Percentiles rank a stretch among this genome's conserved stretches.
phyloP scores from a whole-genome alignment of 2,888 invertebrate species.

The Eupelmus urozonus region DNA sequence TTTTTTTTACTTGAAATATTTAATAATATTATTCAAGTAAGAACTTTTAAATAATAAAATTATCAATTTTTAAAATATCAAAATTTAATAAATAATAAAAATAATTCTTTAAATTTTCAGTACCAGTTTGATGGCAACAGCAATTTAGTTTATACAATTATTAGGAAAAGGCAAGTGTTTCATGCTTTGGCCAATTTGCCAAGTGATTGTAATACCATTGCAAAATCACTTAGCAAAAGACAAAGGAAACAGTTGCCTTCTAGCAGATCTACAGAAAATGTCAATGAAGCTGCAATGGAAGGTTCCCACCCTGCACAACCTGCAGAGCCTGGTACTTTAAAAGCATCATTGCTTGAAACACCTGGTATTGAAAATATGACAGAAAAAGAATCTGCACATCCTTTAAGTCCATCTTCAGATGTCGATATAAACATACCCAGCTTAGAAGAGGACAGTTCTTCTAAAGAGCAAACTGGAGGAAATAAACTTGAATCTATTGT shows the following conservation, averaged over 20 bases:
- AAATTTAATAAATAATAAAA: slow-evolving; percentile 22
- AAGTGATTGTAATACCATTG: slow-evolving; percentile 93
- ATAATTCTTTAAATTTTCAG: slow-evolving; percentile 61
- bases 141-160: slow-evolving; percentile 98
- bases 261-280: slow-evolving; percentile 78
- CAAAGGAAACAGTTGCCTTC: slow-evolving; percentile 76
- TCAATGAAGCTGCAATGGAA: slow-evolving; percentile 86
- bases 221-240: slow-evolving; percentile 84
- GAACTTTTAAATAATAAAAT: slow-evolving; percentile 33
- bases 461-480: slow-evolving; percentile 37
- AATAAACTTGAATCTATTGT: slow-evolving; percentile 71
- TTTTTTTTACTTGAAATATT: slow-evolving; percentile 99
- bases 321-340: slow-evolving; percentile 94
- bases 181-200: slow-evolving; percentile 98
- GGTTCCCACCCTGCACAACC: slow-evolving; percentile 90
- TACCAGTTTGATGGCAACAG: slow-evolving; percentile 87
- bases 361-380: slow-evolving; percentile 96
- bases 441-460: slow-evolving; percentile 60
- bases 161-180: slow-evolving; percentile 98
- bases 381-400: slow-evolving; percentile 95
- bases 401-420: slow-evolving; percentile 74
- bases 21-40: slow-evolving; percentile 97
- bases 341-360: slow-evolving; percentile 93
- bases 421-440: slow-evolving; percentile 67
- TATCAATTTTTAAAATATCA: slow-evolving; percentile 7